phyloP scores from a whole-genome alignment of 2,113 vertebrate species.

The Capreolus pygargus region DNA sequence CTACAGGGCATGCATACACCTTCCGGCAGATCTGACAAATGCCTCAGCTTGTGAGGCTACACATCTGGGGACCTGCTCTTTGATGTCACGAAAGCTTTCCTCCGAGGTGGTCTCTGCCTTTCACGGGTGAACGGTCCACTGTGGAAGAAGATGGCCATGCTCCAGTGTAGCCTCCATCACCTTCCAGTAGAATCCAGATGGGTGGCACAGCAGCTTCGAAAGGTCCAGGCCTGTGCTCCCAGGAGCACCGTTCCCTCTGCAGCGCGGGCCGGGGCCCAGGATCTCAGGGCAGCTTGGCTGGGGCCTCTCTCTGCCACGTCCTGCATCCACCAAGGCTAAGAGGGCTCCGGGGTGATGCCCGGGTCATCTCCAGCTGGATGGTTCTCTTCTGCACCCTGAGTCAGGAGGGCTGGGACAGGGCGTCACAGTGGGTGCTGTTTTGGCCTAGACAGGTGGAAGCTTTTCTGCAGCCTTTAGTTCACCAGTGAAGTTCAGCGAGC shows the following conservation, averaged over 20 bases:
- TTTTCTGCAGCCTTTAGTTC: not conserved
- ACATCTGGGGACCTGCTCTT: rapidly evolving
- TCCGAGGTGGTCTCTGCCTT: not conserved
- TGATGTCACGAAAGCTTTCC: too few relatives aligned
- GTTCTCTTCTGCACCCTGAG: too few relatives aligned
- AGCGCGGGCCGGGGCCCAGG: rapidly evolving
- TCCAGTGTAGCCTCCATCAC: not conserved
- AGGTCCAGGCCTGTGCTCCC: too few relatives aligned
- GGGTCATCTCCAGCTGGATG: rapidly evolving
- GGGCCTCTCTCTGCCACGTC: rapidly evolving
- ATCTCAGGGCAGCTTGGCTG: too few relatives aligned
- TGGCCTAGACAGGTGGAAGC: rapidly evolving
- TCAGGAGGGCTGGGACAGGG: not conserved
- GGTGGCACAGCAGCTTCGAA: not conserved
- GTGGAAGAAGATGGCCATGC: not conserved
- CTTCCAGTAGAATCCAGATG: not conserved
- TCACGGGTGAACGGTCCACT: rapidly evolving
- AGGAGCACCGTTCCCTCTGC: rapidly evolving
- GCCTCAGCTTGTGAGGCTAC: not conserved
- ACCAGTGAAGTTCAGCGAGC: not conserved
- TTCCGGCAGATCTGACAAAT: not conserved
- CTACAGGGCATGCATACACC: rapidly evolving
- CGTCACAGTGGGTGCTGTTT: not conserved
- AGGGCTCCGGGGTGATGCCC: rapidly evolving
- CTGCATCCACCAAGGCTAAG: rapidly evolving